A percentile compares a stretch with the other conserved stretches of the same genome.
phyloP scores from a whole-genome alignment of 2,797 vertebrate genomes.

The Lepidocolaptes lacrymiger region DNA sequence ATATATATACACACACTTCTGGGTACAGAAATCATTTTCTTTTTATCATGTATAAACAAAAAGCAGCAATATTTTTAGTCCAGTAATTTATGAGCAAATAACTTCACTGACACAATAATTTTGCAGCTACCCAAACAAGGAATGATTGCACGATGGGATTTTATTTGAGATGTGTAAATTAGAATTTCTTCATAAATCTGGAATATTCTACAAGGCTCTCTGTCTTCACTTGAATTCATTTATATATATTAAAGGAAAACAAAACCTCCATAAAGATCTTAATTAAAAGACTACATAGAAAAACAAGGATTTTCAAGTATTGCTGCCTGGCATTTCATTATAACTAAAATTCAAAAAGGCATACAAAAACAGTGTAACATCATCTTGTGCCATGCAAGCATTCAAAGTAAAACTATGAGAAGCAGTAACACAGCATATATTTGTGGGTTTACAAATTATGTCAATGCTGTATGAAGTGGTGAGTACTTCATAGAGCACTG shows the following conservation, averaged over 20 bases:
- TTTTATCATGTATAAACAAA: slow-evolving; percentile 65
- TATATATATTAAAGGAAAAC: background rate
- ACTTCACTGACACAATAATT: slow-evolving; percentile 44
- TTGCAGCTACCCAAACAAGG: slow-evolving; percentile 5
- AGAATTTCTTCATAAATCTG: slow-evolving; percentile 12
- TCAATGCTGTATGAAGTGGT: background rate
- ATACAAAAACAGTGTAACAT: background rate
- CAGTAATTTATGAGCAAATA: slow-evolving; percentile 45
- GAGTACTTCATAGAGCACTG: background rate
- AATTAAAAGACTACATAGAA: background rate
- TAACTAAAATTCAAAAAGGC: background rate
- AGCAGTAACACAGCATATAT: background rate
- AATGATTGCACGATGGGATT: background rate
- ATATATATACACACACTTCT: background rate
- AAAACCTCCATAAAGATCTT: background rate
- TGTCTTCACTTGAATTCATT: background rate
- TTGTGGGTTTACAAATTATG: background rate
- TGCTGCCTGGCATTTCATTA: background rate
- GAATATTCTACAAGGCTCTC: background rate
- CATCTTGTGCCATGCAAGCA: background rate
- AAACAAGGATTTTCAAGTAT: background rate
- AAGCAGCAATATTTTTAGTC: slow-evolving; percentile 18
- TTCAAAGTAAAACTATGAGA: background rate
- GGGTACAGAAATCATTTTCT: slow-evolving; percentile 26
- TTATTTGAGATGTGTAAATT: slow-evolving; percentile 35